Evolutionary conservation across 2,888 invertebrate species (phyloP).

Genomic region (Thyatira batis): DNA sequence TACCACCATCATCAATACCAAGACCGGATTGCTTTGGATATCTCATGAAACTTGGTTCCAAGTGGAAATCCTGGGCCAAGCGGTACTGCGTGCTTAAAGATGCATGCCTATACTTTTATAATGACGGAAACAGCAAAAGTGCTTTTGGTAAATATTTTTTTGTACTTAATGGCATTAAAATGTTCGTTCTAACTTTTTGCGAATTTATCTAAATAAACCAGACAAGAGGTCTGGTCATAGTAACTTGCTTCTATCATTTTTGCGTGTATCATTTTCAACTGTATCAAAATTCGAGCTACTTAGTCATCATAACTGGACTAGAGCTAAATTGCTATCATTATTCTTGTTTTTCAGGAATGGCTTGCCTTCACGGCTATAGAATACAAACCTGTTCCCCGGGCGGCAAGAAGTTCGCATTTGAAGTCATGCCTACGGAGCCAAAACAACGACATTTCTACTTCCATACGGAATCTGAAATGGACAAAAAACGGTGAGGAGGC

Average conservation of each 20-base stretch:
- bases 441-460: slow-evolving; percentile 95
- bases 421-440: slow-evolving; percentile 93
- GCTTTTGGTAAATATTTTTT: slow-evolving; percentile 88
- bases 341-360: slow-evolving; percentile 86
- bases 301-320: too few species aligned
- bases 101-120: slow-evolving; percentile 96
- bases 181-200: not conserved
- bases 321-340: too few species aligned
- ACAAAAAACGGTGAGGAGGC: slow-evolving; percentile 96
- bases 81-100: slow-evolving; percentile 97
- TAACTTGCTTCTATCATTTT: too few species aligned
- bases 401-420: slow-evolving; percentile 96
- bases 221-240: too few species aligned
- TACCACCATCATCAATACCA: slow-evolving; percentile 90
- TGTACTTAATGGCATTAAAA: too few species aligned
- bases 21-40: slow-evolving; percentile 97
- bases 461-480: slow-evolving; percentile 96
- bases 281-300: too few species aligned
- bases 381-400: slow-evolving; percentile 92
- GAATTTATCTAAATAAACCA: too few species aligned
- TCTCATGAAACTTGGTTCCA: slow-evolving; percentile 92
- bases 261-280: too few species aligned
- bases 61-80: slow-evolving; percentile 94
- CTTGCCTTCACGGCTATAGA: slow-evolving; percentile 96
- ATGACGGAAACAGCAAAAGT: slow-evolving; percentile 91